Evolutionary conservation across 2,797 vertebrate species (phyloP), one percentile per base, ranked within the genome.

Genomic region (Serranus cabrilla): DNA sequence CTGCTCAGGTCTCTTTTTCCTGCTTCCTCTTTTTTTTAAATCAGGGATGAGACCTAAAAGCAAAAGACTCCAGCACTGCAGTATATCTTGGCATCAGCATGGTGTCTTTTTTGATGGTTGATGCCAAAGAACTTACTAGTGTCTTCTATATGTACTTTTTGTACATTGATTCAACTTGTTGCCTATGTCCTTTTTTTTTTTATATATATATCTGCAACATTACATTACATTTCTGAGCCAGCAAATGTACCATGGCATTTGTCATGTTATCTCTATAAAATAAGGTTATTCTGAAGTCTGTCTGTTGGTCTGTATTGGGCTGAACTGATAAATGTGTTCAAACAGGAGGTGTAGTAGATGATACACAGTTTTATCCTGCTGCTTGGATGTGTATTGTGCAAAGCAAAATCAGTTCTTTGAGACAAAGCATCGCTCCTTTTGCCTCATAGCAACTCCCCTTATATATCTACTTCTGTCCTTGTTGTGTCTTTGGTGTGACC

Each of bases 41-140:
- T 27, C 27, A 27, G 27, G 27, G 27, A 27, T 27, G 6, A 27
- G 27, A 27, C 27, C 92, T 93, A 92, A 95, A 96, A 9, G 39
- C 20, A 9, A 7, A 5, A 43, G 45, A 43, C 16, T 31, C 14
- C 20, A 54, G 40, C 27, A 59, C 45, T 49, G n/a, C 45, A 42
- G 1, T 18, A 21, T 21, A 16, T 45, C 23, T 8, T 23, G 4
- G 9, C 12, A 20, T 60, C 13, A 56, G 51, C 47, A 40, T 34
- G 14, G 2, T 34, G 10, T 49, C 16, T 40, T 49, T 40, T 16
- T 20, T 50, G 21, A 42, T 14, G 11, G 49, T n/a, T 52, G 34
- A 42, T 45, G 21, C 13, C 13, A 49, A 58, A 51, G 3, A 21
- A 21, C 37, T 7, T 66, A 43, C 43, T 42, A 21, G 20, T 39